Evolutionary conservation across 2,113 vertebrate genomes (phyloP), one percentile per base, ranked within the genome.

Genomic region (Lathamus discolor): DNA sequence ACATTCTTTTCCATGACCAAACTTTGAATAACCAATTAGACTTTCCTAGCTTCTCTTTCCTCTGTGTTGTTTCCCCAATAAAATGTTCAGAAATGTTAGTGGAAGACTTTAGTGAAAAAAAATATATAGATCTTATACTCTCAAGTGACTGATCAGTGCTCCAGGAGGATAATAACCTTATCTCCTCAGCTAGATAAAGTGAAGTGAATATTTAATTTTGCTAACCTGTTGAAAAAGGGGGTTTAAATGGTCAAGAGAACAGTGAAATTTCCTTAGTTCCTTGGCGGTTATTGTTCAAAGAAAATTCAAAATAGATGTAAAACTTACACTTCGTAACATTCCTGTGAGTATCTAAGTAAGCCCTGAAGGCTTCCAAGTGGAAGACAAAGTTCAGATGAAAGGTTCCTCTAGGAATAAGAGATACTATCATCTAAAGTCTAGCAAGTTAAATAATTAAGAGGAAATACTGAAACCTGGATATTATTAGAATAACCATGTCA

Each of bases 401-500:
- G 3, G 17, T 74, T 81, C 81, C 44, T 27, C 35, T 70, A 80
- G 69, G 87, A 92, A 86, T 84, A 83, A 92, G 33, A 68, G 33
- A 57, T 51, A 35, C n/a, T 83, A 27, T 86, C 83, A 78, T 94
- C 68, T 72, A 78, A 88, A 78, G 76, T 55, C 46, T 93, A 85
- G 44, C 54, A 49, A 81, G 25, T 27, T 87, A 74, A 93, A 95
- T 91, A 96, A 93, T 86, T 96, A 90, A 92, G 63, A 89, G 23
- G 54, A 94, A 92, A 88, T 87, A 67, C 43, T 68, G 24, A 93
- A 92, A 89, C 83, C 17, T 39, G 33, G 24, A 54, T 79, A 29
- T 76, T 57, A 41, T 82, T 92, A 92, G 48, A 93, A 28, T 31
- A 95, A 48, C 48, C n/a, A 23, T 55, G 27, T 35, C 55, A 86